phyloP scores from a whole-genome alignment of 2,888 invertebrate species.

The Dendrolimus houi region DNA sequence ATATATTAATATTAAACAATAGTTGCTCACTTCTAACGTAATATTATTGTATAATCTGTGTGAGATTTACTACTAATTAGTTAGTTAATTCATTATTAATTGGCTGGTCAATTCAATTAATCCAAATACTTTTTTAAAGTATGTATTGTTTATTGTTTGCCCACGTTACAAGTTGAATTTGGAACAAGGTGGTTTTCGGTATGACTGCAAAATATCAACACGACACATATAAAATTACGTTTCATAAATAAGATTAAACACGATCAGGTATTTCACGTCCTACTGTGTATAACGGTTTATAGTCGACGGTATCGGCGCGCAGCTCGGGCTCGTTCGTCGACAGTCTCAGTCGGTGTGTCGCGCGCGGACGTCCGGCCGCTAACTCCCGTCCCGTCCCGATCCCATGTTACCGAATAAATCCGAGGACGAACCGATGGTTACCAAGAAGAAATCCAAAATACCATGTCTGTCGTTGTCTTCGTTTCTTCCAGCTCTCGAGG shows the following conservation, averaged over 20 bases:
- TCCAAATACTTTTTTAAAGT: not conserved
- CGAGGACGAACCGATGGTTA: constrained; percentile 63
- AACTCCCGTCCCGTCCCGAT: constrained; percentile 29
- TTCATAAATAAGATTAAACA: not conserved
- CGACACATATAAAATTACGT: not conserved
- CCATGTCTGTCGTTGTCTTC: constrained; percentile 67
- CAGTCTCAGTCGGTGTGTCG: constrained; percentile 54
- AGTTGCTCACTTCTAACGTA: not conserved
- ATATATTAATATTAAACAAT: too few species aligned
- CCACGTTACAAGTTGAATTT: not conserved
- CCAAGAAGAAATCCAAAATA: constrained; percentile 71
- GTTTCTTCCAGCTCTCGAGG: constrained; percentile 68
- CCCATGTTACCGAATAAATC: constrained; percentile 61
- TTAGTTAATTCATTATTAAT: not conserved
- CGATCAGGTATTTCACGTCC: constrained; percentile 1
- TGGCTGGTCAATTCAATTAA: not conserved
- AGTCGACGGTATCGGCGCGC: constrained; percentile 45
- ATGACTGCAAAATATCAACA: not conserved
- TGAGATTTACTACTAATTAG: not conserved
- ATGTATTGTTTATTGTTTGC: too few species aligned
- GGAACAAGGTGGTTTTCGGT: not conserved
- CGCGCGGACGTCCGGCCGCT: constrained; percentile 59
- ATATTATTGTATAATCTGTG: not conserved
- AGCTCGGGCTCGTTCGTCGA: constrained; percentile 18
- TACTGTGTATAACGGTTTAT: constrained; percentile 48